Evolutionary conservation across 2,797 vertebrate species (phyloP).

Genomic region (Smutsia temminckii): DNA sequence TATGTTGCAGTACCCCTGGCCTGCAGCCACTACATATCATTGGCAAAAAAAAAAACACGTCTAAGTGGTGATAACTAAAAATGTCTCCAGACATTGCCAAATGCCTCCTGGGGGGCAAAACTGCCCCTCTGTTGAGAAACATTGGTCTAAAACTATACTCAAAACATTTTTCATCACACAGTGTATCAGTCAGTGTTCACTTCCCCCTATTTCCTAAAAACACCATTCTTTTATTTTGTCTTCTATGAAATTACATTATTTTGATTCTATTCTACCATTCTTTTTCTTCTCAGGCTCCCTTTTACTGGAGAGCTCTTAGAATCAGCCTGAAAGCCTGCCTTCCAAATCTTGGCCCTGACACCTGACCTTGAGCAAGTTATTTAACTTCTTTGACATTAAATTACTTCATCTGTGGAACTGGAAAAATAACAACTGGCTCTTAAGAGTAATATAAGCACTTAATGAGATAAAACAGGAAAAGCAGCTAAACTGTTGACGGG

Average conservation of each 20-base stretch:
- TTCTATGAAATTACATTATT: not conserved
- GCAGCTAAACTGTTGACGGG: not conserved
- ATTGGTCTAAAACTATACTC: not conserved
- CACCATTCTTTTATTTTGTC: not conserved
- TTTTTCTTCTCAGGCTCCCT: not conserved
- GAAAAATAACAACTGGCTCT: not conserved
- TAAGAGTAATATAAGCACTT: not conserved
- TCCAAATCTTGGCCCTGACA: not conserved
- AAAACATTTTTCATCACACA: not conserved
- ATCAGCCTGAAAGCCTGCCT: not conserved
- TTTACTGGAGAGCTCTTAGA: not conserved
- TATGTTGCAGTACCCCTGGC: not conserved
- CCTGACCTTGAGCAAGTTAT: conserved; percentile 4
- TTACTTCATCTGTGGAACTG: conserved; percentile 28
- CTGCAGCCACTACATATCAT: not conserved
- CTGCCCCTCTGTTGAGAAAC: not conserved
- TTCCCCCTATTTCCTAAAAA: not conserved
- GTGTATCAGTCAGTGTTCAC: not conserved
- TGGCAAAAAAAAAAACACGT: not conserved
- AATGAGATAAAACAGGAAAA: not conserved
- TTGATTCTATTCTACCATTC: not conserved
- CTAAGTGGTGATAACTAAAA: not conserved
- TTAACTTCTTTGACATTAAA: not conserved
- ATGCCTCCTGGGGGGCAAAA: not conserved
- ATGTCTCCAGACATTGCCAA: not conserved